A percentile compares a stretch with the other conserved stretches of the same genome.
Conservation (phyloP, 2,888 invertebrate species). For the Odontothrips loti region DNA sequence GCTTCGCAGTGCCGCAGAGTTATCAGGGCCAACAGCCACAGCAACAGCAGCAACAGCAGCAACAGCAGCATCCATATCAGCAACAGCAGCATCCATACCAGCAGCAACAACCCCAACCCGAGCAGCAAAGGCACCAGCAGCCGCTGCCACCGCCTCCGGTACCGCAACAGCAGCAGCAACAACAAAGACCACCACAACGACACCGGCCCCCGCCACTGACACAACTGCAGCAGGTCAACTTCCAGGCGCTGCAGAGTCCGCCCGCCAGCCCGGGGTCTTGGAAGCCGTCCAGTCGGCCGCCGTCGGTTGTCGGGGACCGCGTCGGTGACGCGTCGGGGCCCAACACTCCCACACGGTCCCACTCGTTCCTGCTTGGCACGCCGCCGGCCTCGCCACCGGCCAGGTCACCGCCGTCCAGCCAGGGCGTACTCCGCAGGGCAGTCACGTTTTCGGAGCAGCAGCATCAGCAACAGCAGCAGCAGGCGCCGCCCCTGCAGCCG, state of each 20-base stretch:
- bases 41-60: neutral
- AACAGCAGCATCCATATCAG: neutral
- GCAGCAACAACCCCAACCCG: neutral
- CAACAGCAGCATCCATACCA: neutral
- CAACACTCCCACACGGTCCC: neutral
- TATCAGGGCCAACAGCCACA: neutral
- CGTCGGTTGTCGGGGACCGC: neutral
- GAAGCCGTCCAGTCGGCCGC: constrained; percentile 1
- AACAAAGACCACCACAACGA: neutral
- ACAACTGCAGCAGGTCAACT: neutral
- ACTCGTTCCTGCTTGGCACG: constrained; percentile 14
- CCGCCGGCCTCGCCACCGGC: constrained; percentile 1
- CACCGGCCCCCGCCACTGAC: neutral
- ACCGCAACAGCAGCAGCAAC: neutral
- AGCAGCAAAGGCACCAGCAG: neutral
- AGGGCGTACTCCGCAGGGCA: neutral
- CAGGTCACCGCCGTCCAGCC: neutral
- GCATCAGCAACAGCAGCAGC: neutral
- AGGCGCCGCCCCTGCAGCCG: neutral
- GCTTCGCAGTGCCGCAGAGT: neutral
- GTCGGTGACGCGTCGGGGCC: neutral
- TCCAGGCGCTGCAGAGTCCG: neutral
- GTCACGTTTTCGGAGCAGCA: constrained; percentile 11
- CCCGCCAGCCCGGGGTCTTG: neutral
- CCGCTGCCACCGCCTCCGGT: neutral